phyloP scores from a whole-genome alignment of 2,888 invertebrate genomes.

The Hipparchia semele region DNA sequence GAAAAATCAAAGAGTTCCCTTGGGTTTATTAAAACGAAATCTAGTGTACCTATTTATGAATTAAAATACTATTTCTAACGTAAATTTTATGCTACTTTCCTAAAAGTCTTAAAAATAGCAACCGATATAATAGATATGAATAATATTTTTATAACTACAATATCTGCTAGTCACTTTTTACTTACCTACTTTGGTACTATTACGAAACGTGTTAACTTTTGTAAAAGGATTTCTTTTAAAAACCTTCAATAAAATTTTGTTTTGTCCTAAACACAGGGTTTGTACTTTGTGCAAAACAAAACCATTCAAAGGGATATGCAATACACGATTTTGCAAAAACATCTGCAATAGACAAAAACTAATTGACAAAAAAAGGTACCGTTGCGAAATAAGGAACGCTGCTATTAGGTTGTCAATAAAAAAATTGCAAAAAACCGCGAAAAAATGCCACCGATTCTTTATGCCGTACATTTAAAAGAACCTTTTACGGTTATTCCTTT shows the following conservation, averaged over 20 bases:
- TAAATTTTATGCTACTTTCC: no score
- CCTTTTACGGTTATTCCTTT: slow-evolving; percentile 64
- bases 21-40: no score
- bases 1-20: no score
- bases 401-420: slow-evolving; percentile 65
- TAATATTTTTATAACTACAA: no score
- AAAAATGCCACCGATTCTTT: slow-evolving; percentile 57
- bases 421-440: slow-evolving; percentile 63
- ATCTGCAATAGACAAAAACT: slow-evolving; percentile 66
- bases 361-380: slow-evolving; percentile 49
- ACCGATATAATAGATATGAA: background rate
- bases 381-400: slow-evolving; percentile 63
- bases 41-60: no score
- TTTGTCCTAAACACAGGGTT: slow-evolving; percentile 27
- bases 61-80: no score
- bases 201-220: background rate
- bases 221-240: slow-evolving; percentile 17
- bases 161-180: no score
- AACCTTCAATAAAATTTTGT: slow-evolving; percentile 2
- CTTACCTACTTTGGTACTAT: background rate
- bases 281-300: slow-evolving; percentile 8
- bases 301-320: slow-evolving; percentile 14
- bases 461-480: slow-evolving; percentile 51
- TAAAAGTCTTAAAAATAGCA: background rate
- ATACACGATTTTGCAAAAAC: slow-evolving; percentile 51